A percentile compares a stretch with the other conserved stretches of the same genome.
Evolutionary conservation across 23 tunicate genomes (phyloP).

Genomic region (Styela plicata): DNA sequence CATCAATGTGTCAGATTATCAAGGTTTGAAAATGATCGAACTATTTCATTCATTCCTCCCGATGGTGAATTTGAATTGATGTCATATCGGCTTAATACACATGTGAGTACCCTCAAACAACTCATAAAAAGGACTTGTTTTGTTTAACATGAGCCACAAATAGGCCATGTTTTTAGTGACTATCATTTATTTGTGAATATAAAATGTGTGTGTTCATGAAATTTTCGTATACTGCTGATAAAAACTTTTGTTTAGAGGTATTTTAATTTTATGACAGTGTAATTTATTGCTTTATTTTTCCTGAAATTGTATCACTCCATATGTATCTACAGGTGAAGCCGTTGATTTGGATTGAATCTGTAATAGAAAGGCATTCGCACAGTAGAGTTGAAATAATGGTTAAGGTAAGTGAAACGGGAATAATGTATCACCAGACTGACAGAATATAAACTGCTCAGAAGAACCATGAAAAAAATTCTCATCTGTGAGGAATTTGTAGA

Average conservation of each 20-base stretch:
- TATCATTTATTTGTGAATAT: not conserved
- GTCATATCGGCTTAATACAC: conserved; percentile 92
- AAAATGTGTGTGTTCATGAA: not conserved
- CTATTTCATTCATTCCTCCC: conserved; percentile 97
- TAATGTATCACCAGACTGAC: no score
- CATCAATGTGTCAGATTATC: conserved; percentile 97
- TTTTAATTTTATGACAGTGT: no score
- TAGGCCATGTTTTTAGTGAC: not conserved
- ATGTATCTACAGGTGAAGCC: conserved; percentile 96
- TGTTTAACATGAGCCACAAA: no score
- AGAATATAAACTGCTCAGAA: no score
- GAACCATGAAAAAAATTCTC: no score
- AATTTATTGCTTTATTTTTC: no score
- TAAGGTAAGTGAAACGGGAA: conserved; percentile 66
- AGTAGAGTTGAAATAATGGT: conserved; percentile 97
- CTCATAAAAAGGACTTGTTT: no score
- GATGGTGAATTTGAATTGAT: conserved; percentile 98
- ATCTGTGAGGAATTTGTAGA: no score
- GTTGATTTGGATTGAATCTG: conserved; percentile 94
- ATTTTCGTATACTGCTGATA: no score
- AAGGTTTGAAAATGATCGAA: conserved; percentile 93
- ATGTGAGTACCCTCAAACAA: no score
- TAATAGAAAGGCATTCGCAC: conserved; percentile 93
- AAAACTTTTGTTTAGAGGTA: no score
- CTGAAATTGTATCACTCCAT: no score